Percentiles rank a stretch among this genome's conserved stretches.
Evolutionary conservation across 2,888 invertebrate species (phyloP).

Genomic region (Andricus curvator): DNA sequence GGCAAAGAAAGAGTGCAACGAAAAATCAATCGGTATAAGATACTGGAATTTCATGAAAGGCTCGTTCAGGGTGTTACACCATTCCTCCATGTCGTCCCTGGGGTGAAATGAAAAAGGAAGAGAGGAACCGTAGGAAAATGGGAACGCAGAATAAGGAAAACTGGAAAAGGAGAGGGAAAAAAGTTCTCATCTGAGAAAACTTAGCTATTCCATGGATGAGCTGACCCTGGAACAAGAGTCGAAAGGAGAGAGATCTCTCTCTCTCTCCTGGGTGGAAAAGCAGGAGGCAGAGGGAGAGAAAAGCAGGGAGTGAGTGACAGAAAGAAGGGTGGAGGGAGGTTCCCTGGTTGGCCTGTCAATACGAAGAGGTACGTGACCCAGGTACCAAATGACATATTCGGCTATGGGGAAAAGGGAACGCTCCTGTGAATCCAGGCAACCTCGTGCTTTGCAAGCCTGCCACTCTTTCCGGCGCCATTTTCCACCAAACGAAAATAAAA

Average conservation of each 20-base stretch:
- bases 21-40: conserved; percentile 31
- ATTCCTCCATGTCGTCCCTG: conserved; percentile 26
- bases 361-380: conserved; percentile 75
- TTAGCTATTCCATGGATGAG: conserved; percentile 43
- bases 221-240: conserved; percentile 57
- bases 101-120: conserved; percentile 29
- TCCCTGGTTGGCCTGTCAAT: conserved; percentile 74
- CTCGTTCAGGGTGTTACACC: conserved; percentile 23
- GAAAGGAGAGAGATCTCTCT: conserved; percentile 47
- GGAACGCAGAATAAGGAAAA: conserved; percentile 1
- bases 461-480: conserved; percentile 51
- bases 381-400: conserved; percentile 72
- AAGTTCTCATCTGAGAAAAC: conserved; percentile 30
- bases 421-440: conserved; percentile 31
- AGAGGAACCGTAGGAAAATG: conserved; percentile 3
- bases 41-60: conserved; percentile 25
- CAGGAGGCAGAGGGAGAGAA: conserved; percentile 43
- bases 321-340: conserved; percentile 48
- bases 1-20: background rate
- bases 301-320: conserved; percentile 39
- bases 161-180: conserved; percentile 11
- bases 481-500: conserved; percentile 44
- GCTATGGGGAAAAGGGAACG: conserved; percentile 54
- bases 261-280: conserved; percentile 45
- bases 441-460: conserved; percentile 31